A percentile compares a stretch with the other conserved stretches of the same genome.
Evolutionary conservation across 2,113 vertebrate species (phyloP).

Genomic region (Mugil cephalus): DNA sequence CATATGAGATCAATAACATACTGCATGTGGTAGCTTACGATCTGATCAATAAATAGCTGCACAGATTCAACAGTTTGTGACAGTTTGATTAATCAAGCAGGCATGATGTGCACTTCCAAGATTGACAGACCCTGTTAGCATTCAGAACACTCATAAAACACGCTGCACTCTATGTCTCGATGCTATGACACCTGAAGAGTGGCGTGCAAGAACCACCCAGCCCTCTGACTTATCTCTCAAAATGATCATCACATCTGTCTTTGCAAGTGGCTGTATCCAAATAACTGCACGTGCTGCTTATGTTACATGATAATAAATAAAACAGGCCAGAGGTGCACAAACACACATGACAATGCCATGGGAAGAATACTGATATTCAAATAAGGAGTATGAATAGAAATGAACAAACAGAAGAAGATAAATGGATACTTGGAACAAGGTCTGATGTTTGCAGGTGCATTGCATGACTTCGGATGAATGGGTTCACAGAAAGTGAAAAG

Average conservation of each 20-base stretch:
- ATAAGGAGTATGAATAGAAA: constrained; percentile 12
- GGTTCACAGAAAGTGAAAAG: constrained; percentile 30
- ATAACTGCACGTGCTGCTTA: constrained; percentile 36
- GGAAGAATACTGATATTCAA: constrained; percentile 25
- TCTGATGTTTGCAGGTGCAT: constrained; percentile 10
- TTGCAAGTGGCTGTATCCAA: constrained; percentile 34
- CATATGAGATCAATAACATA: constrained; percentile 30
- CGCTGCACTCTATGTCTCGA: not conserved
- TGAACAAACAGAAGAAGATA: too few relatives aligned
- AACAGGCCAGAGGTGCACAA: constrained; percentile 26
- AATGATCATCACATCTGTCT: constrained; percentile 30
- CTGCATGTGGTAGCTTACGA: not conserved
- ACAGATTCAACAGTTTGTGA: constrained; percentile 36
- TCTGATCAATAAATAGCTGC: constrained; percentile 51
- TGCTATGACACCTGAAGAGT: constrained; percentile 5
- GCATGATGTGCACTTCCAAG: constrained; percentile 32
- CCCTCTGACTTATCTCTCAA: constrained; percentile 11
- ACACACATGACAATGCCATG: constrained; percentile 13
- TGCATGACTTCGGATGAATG: constrained; percentile 1
- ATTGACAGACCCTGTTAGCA: not conserved
- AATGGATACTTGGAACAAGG: constrained; percentile 17
- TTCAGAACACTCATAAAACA: constrained; percentile 22
- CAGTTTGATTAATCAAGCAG: constrained; percentile 45
- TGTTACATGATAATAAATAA: constrained; percentile 39
- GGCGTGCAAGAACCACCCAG: not conserved